These are phyloP conservation scores for Premnoplex brunnescens DNA, from an alignment of 2,797 vertebrate species.

Conservation along the genomic window DNA sequence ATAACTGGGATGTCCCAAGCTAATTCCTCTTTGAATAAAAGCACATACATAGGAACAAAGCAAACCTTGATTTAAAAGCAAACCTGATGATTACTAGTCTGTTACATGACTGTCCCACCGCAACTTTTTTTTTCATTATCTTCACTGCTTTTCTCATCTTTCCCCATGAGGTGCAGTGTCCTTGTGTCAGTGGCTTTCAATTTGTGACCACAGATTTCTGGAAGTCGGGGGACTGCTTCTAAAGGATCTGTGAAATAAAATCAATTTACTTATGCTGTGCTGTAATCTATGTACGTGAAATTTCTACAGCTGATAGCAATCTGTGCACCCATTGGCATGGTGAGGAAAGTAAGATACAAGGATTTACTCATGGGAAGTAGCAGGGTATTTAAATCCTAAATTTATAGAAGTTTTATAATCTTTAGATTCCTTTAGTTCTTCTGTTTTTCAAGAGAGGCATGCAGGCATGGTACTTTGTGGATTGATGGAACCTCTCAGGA, in stretches of 20 bases:
- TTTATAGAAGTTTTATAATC: background rate
- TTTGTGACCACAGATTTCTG: background rate
- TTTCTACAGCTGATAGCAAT: background rate
- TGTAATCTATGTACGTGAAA: background rate
- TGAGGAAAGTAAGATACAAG: background rate
- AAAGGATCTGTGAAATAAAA: background rate
- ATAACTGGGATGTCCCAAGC: background rate
- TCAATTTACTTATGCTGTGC: background rate
- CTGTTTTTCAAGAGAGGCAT: background rate
- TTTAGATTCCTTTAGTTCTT: background rate
- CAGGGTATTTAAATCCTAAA: background rate
- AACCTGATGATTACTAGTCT: background rate
- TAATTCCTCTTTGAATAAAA: background rate
- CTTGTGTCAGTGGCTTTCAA: background rate
- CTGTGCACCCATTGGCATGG: background rate
- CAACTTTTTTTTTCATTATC: background rate
- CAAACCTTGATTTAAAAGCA: background rate
- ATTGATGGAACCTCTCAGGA: background rate
- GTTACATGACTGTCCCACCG: background rate
- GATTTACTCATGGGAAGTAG: background rate
- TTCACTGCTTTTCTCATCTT: background rate
- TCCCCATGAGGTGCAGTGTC: background rate
- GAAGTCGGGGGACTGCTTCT: fast-evolving
- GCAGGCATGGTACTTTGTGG: background rate
- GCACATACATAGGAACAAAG: background rate